Base-by-base conservation (phyloP, 1,140 invertebrate genomes). In the Bursaphelenchus mucronatus region DNA sequence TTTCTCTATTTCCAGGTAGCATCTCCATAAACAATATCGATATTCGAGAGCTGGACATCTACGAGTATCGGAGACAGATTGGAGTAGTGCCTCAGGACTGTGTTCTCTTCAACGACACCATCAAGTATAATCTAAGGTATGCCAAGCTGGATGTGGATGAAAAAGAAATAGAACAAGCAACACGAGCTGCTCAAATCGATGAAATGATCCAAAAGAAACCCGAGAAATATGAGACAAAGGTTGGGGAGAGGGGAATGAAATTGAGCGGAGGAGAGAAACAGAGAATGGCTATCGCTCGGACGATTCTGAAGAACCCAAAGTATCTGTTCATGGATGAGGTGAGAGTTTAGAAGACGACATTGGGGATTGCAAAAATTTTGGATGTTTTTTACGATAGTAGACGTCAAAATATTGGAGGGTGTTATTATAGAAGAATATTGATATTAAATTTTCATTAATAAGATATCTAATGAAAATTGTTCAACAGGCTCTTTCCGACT, bases 1-100 rank as follows among this genome's bases (percentile, higher is more conserved):
- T 30, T 30, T 30, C 30, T 5, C 30, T 30, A 30, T 30, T n/a
- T 30, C 30, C 30, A 30, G 30, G 30, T 30, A 84, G 86, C 0
- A 90, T 97, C 64, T 78, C 88, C 8, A 88, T 97, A 61, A 94
- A 97, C 85, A 90, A 53, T 83, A 82, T 89, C 79, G 88, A 66
- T 61, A 62, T 69, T 5, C 13, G 10, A n/a, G 0, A n/a, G 3
- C 61, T 64, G 10, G 41, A 63, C 19, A 6, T 47, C 10, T 13
- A 52, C 13, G 10, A 11, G 13, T 52, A 66, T n/a, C 63, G 63
- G 3, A 13, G 17, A 3, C 13, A 13, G 10, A 3, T 64, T 13
- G 92, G 92, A 44, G 91, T 96, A 30, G 93, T 97, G 40, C 92
- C 92, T 1, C 94, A 97, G 83, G 94, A 97, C 78, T 95, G 93